A percentile compares a stretch with the other conserved stretches of the same genome.
phyloP scores from a whole-genome alignment of 2,888 invertebrate genomes.

The Thereva unica region DNA sequence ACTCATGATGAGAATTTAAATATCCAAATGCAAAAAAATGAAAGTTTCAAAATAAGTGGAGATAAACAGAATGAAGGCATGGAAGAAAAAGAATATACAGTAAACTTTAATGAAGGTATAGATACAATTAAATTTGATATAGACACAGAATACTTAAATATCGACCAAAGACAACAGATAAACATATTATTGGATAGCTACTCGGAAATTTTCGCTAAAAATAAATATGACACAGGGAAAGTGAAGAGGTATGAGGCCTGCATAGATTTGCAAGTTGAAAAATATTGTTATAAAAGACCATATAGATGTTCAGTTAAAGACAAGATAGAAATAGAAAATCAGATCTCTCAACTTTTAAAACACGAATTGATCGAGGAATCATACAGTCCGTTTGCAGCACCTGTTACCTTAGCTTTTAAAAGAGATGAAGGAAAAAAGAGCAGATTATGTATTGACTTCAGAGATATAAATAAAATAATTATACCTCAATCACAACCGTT shows the following conservation, averaged over 20 bases:
- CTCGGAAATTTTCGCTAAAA: constrained; percentile 44
- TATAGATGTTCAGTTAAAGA: constrained; percentile 41
- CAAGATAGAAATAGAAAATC: constrained; percentile 41
- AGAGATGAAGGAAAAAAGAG: constrained; percentile 43
- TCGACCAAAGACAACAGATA: no score
- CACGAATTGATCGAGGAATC: constrained; percentile 22
- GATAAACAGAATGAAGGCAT: no score
- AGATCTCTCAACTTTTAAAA: constrained; percentile 39
- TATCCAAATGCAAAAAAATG: no score
- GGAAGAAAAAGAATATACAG: no score
- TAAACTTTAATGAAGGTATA: no score
- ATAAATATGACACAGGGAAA: constrained; percentile 44
- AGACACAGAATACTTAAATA: no score
- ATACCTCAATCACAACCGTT: constrained; percentile 35
- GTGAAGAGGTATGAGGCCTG: constrained; percentile 46
- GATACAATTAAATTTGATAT: no score
- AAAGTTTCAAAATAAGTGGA: no score
- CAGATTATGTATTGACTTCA: constrained; percentile 41
- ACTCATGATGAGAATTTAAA: no score
- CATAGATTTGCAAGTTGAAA: constrained; percentile 42
- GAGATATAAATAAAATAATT: constrained; percentile 41
- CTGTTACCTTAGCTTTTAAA: constrained; percentile 44
- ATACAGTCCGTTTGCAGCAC: constrained; percentile 40
- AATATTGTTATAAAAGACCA: constrained; percentile 35
- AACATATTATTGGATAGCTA: constrained; percentile 42